phyloP scores from a whole-genome alignment of 2,797 vertebrate species.

The Martes flavigula region DNA sequence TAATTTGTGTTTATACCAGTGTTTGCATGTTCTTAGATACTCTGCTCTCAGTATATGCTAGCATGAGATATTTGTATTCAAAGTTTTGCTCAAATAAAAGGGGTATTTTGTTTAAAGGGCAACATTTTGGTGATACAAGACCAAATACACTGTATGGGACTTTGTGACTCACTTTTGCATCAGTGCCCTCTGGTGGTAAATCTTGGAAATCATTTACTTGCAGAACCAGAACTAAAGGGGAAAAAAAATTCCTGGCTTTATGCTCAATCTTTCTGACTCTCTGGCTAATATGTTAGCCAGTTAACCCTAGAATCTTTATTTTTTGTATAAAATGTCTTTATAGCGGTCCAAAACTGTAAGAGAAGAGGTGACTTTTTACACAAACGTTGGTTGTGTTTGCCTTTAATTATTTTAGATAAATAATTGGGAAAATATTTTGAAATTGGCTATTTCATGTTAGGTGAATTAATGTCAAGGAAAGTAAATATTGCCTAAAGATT shows the following conservation, averaged over 20 bases:
- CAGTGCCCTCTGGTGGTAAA: constrained; percentile 82
- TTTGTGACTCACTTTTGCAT: constrained; percentile 38
- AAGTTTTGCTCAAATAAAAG: constrained; percentile 45
- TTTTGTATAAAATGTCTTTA: not conserved
- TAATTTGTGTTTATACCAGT: not conserved
- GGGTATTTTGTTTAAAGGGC: not conserved
- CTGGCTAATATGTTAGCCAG: constrained; percentile 41
- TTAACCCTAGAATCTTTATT: not conserved
- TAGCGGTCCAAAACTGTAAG: not conserved
- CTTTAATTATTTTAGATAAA: not conserved
- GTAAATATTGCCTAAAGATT: not conserved
- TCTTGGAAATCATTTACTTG: constrained; percentile 29
- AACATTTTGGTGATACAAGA: not conserved
- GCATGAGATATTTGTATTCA: not conserved
- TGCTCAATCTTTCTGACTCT: not conserved
- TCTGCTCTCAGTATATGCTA: not conserved
- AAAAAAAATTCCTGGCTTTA: constrained; percentile 36
- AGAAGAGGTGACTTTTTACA: constrained; percentile 15
- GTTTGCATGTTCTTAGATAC: not conserved
- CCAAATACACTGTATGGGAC: not conserved
- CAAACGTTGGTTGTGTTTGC: not conserved
- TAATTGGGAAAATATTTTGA: constrained; percentile 34
- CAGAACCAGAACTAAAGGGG: not conserved
- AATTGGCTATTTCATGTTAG: not conserved
- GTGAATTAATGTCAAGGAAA: constrained; percentile 29